phyloP scores from a whole-genome alignment of 2,113 vertebrate genomes.

The Hoplias malabaricus region DNA sequence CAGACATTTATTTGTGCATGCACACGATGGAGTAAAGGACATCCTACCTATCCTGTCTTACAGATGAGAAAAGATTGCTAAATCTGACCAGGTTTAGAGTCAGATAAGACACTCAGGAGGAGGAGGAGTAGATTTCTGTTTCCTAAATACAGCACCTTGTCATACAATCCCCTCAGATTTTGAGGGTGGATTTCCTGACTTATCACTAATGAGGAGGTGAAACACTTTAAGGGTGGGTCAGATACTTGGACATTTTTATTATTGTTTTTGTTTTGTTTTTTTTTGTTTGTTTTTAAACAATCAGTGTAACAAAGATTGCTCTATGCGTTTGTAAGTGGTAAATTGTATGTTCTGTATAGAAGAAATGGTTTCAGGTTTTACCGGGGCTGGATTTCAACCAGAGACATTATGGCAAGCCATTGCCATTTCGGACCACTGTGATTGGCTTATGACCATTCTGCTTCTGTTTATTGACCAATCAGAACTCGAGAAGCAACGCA shows the following conservation, averaged over 20 bases:
- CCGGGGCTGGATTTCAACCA: conserved; percentile 52
- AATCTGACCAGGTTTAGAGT: conserved; percentile 27
- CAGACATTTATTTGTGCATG: conserved; percentile 13
- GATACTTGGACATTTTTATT: conserved; percentile 38
- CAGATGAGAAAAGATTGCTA: background rate
- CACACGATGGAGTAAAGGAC: conserved; percentile 4
- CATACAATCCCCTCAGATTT: conserved; percentile 9
- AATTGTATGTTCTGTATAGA: conserved; percentile 72
- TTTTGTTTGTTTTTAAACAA: no score
- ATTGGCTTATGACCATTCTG: conserved; percentile 50
- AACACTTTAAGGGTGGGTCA: background rate
- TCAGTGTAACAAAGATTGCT: conserved; percentile 36
- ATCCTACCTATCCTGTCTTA: background rate
- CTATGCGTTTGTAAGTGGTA: conserved; percentile 64
- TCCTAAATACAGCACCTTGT: background rate
- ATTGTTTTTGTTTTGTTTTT: background rate
- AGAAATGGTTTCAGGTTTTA: conserved; percentile 59
- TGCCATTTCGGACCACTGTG: conserved; percentile 57
- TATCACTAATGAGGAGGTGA: conserved; percentile 30
- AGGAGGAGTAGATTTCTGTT: conserved; percentile 23
- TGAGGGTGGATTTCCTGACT: conserved; percentile 32
- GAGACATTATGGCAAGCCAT: conserved; percentile 62
- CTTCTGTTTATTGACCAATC: conserved; percentile 54
- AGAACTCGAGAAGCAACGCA: conserved; percentile 46
- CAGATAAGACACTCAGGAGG: conserved; percentile 36